Base-by-base conservation (phyloP, 1,140 invertebrate genomes). In the Drosophila azteca region DNA sequence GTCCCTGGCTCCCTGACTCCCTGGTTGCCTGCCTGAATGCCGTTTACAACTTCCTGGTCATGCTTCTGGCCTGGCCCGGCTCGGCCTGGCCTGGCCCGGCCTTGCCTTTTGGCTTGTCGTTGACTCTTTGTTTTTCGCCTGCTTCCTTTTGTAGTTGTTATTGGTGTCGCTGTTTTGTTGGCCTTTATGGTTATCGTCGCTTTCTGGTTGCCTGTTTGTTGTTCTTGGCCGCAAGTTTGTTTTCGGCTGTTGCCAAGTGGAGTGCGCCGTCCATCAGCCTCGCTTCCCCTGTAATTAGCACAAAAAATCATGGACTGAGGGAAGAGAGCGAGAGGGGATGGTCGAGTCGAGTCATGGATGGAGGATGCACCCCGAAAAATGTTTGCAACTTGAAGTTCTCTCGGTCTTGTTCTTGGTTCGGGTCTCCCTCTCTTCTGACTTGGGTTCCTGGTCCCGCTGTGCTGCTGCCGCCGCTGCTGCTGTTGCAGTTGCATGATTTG, bases 1-100 rank as follows among this genome's bases (percentile, higher is more conserved):
- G 17, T 46, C 52, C 35, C 17, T 63, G 35, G 24, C 35, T 39
- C 35, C 35, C 35, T 39, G 35, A 39, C 35, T 39, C 35, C 15
- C 68, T 71, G 67, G 48, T 35, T 66, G 46, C 68, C 35, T 65
- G 71, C 41, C 70, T 60, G 53, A 64, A 64, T 55, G 74, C 66
- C 82, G 77, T 79, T 85, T 87, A 85, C 83, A 87, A 85, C 82
- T 87, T 85, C 82, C 82, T 85, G 78, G 82, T 87, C 82, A 88
- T 70, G 78, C 70, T 78, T 75, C 52, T 71, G 72, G 76, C 76
- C 61, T 70, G 35, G 35, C 35, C 31, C 74, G 62, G 64, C 66
- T 55, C 64, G 57, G 61, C 71, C 71, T 75, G 74, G 61, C 71
- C 71, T 73, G n/a, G n/a, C 66, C 59, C 64, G 57, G 61, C 71